phyloP scores from a whole-genome alignment of 2,113 vertebrate genomes.

The Grus americana region DNA sequence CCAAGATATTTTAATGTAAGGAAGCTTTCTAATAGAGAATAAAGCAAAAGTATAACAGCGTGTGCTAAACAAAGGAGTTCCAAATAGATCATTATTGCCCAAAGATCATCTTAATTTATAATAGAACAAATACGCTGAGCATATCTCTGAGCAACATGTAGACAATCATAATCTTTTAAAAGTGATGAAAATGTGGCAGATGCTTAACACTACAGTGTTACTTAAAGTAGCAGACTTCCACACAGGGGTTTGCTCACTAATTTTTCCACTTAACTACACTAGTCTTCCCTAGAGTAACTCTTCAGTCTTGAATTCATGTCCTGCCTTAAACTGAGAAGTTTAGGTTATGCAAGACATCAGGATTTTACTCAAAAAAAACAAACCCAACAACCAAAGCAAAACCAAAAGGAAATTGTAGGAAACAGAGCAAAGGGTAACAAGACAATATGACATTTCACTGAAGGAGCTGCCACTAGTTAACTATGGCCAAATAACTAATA shows the following conservation, averaged over 20 bases:
- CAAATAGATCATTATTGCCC: background rate
- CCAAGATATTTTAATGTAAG: background rate
- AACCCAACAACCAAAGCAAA: background rate
- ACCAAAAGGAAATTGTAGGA: background rate
- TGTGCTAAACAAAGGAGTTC: background rate
- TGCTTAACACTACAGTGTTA: background rate
- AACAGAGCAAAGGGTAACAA: background rate
- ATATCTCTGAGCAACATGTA: background rate
- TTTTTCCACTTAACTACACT: background rate
- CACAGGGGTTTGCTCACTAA: rapidly evolving
- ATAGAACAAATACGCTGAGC: background rate
- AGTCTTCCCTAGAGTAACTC: background rate
- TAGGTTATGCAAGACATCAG: background rate
- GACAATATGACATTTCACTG: background rate
- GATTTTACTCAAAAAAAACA: background rate
- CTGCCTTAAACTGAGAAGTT: background rate
- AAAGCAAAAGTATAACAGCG: background rate
- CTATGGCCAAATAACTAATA: background rate
- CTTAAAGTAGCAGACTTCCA: background rate
- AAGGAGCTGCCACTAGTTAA: background rate
- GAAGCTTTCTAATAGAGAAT: background rate
- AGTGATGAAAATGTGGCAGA: background rate
- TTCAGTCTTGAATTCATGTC: background rate
- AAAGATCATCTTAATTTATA: background rate
- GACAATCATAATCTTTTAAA: background rate